Evolutionary conservation across 2,113 vertebrate species (phyloP).

Genomic region (Pristiophorus japonicus): DNA sequence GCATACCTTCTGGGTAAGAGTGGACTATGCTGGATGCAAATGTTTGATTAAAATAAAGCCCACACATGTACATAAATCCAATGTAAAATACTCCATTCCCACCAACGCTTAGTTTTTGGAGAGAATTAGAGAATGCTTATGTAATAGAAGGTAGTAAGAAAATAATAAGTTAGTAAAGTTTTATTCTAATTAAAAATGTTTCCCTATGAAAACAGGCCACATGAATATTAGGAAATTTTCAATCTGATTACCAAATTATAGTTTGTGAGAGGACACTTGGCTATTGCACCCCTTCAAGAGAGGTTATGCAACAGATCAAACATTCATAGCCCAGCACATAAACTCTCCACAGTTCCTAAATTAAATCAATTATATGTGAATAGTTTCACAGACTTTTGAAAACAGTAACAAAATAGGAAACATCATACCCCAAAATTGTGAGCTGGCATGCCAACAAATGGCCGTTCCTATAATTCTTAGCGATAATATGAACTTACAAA

Average conservation of each 20-base stretch:
- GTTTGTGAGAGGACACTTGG: neutral
- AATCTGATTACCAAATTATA: neutral
- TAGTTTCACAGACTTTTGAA: neutral
- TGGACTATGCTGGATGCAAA: neutral
- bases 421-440: neutral
- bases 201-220: neutral
- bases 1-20: neutral
- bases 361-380: neutral
- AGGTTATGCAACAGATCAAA: neutral
- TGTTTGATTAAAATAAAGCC: neutral
- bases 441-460: neutral
- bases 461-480: neutral
- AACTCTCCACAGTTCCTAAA: neutral
- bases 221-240: neutral
- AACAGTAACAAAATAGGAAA: neutral
- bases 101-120: neutral
- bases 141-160: neutral
- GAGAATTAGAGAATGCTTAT: neutral
- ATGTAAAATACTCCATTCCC: neutral
- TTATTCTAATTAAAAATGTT: neutral
- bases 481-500: neutral
- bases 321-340: neutral
- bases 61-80: neutral
- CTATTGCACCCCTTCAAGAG: neutral
- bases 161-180: neutral